Evolutionary conservation across 2,888 invertebrate species (phyloP), one percentile per base, ranked within the genome.

Genomic region (Archaeoteleia sp.): DNA sequence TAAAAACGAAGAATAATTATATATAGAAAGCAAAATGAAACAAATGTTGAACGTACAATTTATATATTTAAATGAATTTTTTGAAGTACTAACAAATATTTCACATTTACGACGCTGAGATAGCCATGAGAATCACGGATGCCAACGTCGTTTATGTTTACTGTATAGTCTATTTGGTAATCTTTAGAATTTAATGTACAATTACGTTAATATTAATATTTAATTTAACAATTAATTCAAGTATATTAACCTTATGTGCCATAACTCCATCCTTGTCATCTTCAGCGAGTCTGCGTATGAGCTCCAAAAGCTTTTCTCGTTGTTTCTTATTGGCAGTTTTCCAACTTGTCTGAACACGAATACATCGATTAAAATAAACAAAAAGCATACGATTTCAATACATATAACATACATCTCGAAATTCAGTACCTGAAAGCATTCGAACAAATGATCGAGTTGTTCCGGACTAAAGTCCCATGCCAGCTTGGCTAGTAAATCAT

Each of bases 401-500:
- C n/a, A 5, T 12, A 0, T 23, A n/a, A 12, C 37, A 45, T 20
- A 13, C 25, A 35, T 43, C 14, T 32, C 20, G 39, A 51, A 53
- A 40, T 1, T 13, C 40, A 85, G n/a, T 80, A 94, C 95, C 90
- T 96, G 95, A 87, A 97, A 98, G 87, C 97, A 97, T 81, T 96
- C 96, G 87, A 98, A 98, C 23, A 98, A 89, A 87, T 98, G 97
- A 84, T 98, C 98, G 43, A 98, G 88, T 85, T 98, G 98, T 84
- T 97, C 97, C 0, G 97, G 96, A 70, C 95, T 95, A 85, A 98
- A 98, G 85, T 98, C 98, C 97, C 97, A 98, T 0, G 98, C 98
- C 46, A 98, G 88, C 86, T 98, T 98, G 6, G 98, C 97, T 61
- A 98, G 86, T 72, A 98, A 87, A 84, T 98, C 98, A 83, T 98